Evolutionary conservation across 2,888 invertebrate genomes (phyloP).

Genomic region (Xestoiulus laeticollis): DNA sequence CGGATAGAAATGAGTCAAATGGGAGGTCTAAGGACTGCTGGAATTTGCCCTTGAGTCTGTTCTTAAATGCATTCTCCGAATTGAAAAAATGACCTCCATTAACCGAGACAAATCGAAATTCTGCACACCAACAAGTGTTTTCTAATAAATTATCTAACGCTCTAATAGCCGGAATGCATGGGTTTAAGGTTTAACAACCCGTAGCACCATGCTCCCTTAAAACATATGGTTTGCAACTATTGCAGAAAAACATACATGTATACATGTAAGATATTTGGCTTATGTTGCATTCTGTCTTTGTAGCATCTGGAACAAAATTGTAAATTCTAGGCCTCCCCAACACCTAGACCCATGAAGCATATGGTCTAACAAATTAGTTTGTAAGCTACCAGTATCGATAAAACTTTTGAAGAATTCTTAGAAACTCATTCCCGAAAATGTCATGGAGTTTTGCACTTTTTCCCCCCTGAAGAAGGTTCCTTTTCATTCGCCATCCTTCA

Average conservation of each 20-base stretch:
- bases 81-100: not conserved
- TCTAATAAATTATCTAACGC: not conserved
- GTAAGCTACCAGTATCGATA: no score
- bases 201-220: no score
- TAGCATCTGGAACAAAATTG: no score
- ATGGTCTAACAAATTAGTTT: no score
- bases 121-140: not conserved
- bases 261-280: no score
- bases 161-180: not conserved
- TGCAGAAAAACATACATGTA: no score
- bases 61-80: not conserved
- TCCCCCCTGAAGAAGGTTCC: not conserved
- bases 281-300: no score
- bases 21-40: not conserved
- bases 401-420: no score
- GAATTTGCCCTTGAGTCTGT: not conserved
- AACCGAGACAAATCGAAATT: constrained; percentile 27
- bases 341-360: no score
- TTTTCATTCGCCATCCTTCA: constrained; percentile 15
- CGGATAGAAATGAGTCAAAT: not conserved
- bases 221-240: no score
- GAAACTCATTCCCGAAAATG: not conserved
- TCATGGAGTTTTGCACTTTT: not conserved
- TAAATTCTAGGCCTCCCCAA: no score
- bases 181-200: not conserved